Evolutionary conservation across 2,888 invertebrate species (phyloP).

Genomic region (Saturnia pavonia): DNA sequence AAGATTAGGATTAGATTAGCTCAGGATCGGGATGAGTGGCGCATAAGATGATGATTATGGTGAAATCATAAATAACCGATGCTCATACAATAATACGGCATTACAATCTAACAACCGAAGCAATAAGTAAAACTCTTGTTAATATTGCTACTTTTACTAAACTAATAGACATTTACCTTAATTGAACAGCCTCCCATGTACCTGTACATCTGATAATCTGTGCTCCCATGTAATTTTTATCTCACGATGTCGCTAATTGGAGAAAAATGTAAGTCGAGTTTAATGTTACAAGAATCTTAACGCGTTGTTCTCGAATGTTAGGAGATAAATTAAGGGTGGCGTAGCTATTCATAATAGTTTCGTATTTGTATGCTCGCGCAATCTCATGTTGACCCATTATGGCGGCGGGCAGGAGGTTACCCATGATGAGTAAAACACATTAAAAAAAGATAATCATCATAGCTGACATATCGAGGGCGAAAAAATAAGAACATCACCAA

Average conservation of each 20-base stretch:
- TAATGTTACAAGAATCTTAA: slow-evolving; percentile 4
- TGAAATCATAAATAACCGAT: no score
- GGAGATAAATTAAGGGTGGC: not conserved
- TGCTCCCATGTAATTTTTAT: slow-evolving; percentile 4
- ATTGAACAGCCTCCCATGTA: slow-evolving; percentile 1
- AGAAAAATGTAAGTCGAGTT: not conserved
- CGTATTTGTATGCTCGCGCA: not conserved
- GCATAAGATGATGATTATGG: no score
- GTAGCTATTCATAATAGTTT: not conserved
- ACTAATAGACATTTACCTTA: slow-evolving; percentile 12
- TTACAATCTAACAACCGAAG: not conserved
- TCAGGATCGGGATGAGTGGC: no score
- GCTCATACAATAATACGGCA: not conserved
- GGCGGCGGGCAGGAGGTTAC: no score
- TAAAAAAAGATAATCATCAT: no score
- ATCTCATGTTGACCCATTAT: no score
- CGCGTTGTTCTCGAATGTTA: not conserved
- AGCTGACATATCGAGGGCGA: not conserved
- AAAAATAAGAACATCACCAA: no score
- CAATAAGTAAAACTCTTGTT: not conserved
- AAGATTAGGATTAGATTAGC: no score
- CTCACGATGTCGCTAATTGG: not conserved
- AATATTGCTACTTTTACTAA: not conserved
- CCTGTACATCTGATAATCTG: no score
- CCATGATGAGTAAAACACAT: no score